phyloP scores from a whole-genome alignment of 2,888 invertebrate genomes.

The Cataglyphis livida region DNA sequence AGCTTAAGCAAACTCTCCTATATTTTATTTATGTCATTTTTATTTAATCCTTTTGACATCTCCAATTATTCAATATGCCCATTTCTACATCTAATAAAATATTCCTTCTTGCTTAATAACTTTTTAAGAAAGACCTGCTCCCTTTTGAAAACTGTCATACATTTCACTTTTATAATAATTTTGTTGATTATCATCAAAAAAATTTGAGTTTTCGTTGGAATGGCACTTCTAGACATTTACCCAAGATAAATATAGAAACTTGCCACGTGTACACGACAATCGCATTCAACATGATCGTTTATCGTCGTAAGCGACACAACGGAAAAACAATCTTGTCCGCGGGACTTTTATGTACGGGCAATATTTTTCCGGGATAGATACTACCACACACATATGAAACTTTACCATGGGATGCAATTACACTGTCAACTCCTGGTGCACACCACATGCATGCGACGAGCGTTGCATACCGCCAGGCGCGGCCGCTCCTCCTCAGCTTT shows the following conservation, averaged over 20 bases:
- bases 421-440: constrained; percentile 4
- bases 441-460: constrained; percentile 53
- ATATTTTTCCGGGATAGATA: constrained; percentile 23
- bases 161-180: no score
- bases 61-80: background rate
- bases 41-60: background rate
- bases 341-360: background rate
- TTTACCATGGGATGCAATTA: background rate
- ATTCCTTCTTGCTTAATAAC: no score
- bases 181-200: no score
- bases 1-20: background rate
- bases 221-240: no score
- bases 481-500: constrained; percentile 15
- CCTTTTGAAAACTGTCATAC: no score
- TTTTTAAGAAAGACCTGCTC: no score
- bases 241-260: no score
- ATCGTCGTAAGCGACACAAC: background rate
- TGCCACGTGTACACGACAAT: no score
- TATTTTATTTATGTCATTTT: background rate
- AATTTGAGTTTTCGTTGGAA: no score
- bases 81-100: no score
- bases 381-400: background rate
- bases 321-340: background rate
- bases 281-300: background rate
- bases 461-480: constrained; percentile 57